Percentiles rank a stretch among this genome's conserved stretches.
Evolutionary conservation across 1,140 invertebrate species (phyloP).

Genomic region (Ceratitis capitata): DNA sequence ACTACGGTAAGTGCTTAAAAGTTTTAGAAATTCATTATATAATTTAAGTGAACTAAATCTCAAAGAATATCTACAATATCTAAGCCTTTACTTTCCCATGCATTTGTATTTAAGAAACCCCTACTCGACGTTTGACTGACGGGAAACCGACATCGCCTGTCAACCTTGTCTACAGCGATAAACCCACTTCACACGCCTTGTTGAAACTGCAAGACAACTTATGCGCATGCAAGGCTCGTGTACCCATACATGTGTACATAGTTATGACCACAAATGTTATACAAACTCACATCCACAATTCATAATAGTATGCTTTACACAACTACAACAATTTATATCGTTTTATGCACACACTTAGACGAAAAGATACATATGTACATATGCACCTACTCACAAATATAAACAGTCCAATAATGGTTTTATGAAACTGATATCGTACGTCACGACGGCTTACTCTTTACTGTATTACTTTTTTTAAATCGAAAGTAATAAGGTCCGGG

Average conservation of each 20-base stretch:
- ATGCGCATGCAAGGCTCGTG: neutral
- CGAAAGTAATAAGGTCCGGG: no score
- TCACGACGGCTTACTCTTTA: no score
- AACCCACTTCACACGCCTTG: neutral
- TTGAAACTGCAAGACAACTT: neutral
- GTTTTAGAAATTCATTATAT: neutral
- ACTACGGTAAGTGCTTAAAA: neutral
- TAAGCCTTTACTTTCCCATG: no score
- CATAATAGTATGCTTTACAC: neutral
- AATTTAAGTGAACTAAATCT: neutral
- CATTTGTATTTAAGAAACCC: neutral
- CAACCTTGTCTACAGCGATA: slow-evolving; percentile 18
- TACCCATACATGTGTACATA: neutral
- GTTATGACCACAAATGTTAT: neutral
- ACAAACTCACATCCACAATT: neutral
- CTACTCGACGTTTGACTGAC: neutral
- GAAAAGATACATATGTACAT: neutral
- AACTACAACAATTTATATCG: neutral
- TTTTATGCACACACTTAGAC: no score
- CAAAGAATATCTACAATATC: no score
- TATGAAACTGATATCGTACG: slow-evolving; percentile 20
- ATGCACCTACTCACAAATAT: neutral
- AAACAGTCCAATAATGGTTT: neutral
- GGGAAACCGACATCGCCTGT: neutral
- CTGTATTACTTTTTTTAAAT: no score